Evolutionary conservation across 2,797 vertebrate species (phyloP).

Genomic region (Hemitrygon akajei): DNA sequence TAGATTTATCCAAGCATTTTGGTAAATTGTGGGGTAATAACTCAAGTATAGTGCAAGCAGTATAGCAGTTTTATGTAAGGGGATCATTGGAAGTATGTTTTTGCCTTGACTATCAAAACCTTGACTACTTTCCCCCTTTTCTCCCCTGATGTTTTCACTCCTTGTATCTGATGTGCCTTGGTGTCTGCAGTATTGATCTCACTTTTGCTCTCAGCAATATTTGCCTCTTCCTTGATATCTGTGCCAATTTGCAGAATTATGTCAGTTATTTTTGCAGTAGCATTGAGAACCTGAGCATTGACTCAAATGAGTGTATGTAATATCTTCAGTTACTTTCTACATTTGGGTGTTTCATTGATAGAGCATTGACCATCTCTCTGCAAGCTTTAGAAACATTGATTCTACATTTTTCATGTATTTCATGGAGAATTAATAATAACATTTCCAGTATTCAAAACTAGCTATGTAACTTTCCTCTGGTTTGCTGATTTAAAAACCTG

Average conservation of each 20-base stretch:
- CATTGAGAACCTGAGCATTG: neutral
- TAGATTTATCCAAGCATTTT: neutral
- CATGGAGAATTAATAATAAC: neutral
- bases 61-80: too few relatives aligned
- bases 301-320: neutral
- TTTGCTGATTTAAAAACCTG: neutral
- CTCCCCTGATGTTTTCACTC: neutral
- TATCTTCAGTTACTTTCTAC: constrained; percentile 4
- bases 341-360: neutral
- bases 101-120: neutral
- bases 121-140: too few relatives aligned
- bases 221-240: constrained; percentile 25
- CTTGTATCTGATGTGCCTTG: neutral
- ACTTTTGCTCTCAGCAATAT: neutral
- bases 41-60: neutral
- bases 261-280: neutral
- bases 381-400: neutral
- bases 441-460: too few relatives aligned
- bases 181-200: too few relatives aligned
- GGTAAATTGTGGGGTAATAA: neutral
- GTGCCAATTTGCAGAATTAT: constrained; percentile 11
- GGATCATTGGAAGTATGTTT: neutral
- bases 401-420: neutral
- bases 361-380: neutral
- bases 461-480: neutral